Percentiles rank a stretch among this genome's conserved stretches.
Conservation (phyloP, 2,888 invertebrate genomes). For the Synanthedon formicaeformis region DNA sequence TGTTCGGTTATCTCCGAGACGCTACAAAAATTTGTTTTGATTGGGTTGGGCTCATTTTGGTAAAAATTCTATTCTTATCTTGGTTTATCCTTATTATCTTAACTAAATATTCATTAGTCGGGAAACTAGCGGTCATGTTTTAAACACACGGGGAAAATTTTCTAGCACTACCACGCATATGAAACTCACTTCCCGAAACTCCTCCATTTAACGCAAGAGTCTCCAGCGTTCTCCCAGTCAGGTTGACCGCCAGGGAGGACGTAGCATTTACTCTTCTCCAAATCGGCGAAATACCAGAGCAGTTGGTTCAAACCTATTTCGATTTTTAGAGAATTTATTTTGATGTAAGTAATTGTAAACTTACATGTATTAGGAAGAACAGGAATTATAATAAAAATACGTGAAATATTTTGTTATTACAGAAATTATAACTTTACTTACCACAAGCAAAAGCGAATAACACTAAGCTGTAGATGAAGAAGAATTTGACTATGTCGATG, state of each 20-base stretch:
- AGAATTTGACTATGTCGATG: conserved; percentile 92
- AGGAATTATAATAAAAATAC: too few species aligned
- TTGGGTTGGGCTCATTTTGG: too few species aligned
- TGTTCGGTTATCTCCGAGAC: too few species aligned
- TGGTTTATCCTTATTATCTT: too few species aligned
- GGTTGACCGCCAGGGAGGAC: conserved; percentile 76
- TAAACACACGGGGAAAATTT: too few species aligned
- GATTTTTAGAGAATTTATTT: too few species aligned
- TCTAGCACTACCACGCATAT: neutral
- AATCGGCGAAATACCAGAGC: conserved; percentile 92
- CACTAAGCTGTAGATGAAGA: conserved; percentile 88
- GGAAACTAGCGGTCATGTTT: too few species aligned
- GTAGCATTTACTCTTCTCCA: conserved; percentile 86
- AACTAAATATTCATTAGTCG: too few species aligned
- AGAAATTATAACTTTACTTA: conserved; percentile 30
- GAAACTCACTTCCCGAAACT: conserved; percentile 82
- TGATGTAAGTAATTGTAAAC: too few species aligned
- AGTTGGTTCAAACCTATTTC: conserved; percentile 82
- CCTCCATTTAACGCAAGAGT: conserved; percentile 88
- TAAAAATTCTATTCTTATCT: too few species aligned
- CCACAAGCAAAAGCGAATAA: conserved; percentile 95
- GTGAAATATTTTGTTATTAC: neutral
- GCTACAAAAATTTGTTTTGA: too few species aligned
- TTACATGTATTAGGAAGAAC: too few species aligned
- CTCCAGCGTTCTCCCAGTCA: conserved; percentile 81